These are phyloP conservation scores for Poecilobothrus nobilitatus DNA, from an alignment of 2,888 invertebrate genomes.

Conservation along the genomic window DNA sequence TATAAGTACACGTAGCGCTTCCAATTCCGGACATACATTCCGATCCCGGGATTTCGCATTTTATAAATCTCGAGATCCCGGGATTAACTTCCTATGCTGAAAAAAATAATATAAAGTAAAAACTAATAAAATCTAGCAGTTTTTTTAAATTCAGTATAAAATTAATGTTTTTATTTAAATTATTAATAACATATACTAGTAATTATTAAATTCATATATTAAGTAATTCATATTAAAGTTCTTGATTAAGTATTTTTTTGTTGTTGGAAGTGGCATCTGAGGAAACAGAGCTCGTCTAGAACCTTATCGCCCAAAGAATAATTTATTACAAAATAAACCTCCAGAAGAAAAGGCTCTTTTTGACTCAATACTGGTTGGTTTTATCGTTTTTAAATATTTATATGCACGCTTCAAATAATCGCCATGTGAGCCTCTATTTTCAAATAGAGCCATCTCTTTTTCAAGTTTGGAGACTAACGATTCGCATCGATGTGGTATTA, in stretches of 20 bases:
- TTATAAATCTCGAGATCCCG: constrained; percentile 10
- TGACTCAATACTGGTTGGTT: constrained; percentile 14
- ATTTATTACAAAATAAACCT: constrained; percentile 4
- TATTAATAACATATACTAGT: constrained; percentile 1
- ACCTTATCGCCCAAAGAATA: no score
- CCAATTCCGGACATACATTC: constrained; percentile 2
- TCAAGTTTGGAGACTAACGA: constrained; percentile 12
- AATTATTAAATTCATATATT: not conserved
- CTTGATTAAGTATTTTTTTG: constrained; percentile 8
- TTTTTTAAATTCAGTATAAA: constrained; percentile 3
- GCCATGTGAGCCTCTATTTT: constrained; percentile 10
- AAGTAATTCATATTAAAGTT: not conserved
- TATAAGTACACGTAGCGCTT: not conserved
- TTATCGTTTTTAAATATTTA: constrained; percentile 8
- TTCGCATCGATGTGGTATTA: constrained; percentile 5
- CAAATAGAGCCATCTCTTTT: constrained; percentile 14
- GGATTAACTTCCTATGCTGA: not conserved
- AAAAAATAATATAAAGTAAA: constrained; percentile 2
- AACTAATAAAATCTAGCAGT: not conserved
- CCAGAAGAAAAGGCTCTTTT: constrained; percentile 14
- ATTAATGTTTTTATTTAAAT: constrained; percentile 4
- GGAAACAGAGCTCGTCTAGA: constrained; percentile 7
- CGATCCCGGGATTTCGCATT: constrained; percentile 10
- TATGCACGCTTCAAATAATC: constrained; percentile 11
- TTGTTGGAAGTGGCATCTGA: constrained; percentile 8